phyloP scores from a whole-genome alignment of 2,888 invertebrate species.

The Drosophila multiciliata region DNA sequence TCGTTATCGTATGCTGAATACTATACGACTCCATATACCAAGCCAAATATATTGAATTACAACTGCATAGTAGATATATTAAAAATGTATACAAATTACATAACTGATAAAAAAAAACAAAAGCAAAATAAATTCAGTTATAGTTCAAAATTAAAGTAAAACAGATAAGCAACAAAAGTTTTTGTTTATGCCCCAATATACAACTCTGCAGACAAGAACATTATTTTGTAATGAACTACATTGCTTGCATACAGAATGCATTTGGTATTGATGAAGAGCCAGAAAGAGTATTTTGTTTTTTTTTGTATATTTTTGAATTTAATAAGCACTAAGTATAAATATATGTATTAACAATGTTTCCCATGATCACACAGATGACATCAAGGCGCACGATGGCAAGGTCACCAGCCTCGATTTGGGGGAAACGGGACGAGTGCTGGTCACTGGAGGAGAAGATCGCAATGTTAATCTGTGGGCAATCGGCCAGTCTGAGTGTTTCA shows the following conservation, averaged over 20 bases:
- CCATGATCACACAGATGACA: conserved; percentile 80
- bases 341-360: background rate
- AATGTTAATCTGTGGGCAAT: conserved; percentile 99
- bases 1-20: background rate
- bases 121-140: background rate
- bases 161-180: background rate
- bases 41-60: background rate
- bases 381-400: conserved; percentile 84
- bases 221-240: background rate
- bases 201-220: background rate
- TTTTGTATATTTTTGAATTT: background rate
- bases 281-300: background rate
- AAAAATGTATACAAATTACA: background rate
- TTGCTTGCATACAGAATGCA: background rate
- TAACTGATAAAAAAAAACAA: background rate
- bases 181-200: background rate
- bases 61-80: background rate
- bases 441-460: conserved; percentile 95
- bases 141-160: background rate
- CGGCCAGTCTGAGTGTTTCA: conserved; percentile 96
- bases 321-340: background rate
- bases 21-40: background rate
- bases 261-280: background rate
- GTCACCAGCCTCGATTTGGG: conserved; percentile 85
- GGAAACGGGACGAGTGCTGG: conserved; percentile 85